A percentile compares a stretch with the other conserved stretches of the same genome.
Evolutionary conservation across 2,797 vertebrate species (phyloP).

Genomic region (Gorsachius magnificus): DNA sequence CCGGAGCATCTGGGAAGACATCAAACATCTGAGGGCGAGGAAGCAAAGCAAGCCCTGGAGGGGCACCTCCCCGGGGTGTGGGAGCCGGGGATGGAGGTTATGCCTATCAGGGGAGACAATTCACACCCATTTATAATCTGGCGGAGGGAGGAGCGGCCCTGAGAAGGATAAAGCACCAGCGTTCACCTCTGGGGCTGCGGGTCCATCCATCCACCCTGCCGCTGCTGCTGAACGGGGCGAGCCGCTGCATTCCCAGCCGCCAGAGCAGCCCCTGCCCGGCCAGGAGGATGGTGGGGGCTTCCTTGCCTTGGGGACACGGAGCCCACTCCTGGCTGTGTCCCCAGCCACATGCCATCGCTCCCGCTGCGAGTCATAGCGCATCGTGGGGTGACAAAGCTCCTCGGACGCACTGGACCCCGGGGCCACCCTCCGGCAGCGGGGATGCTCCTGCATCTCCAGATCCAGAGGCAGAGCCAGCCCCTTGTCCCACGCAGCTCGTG

Average conservation of each 20-base stretch:
- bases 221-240: not conserved
- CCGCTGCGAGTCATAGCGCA: accelerated
- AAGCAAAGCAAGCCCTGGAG: not conserved
- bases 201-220: not conserved
- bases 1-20: not conserved
- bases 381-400: not conserved
- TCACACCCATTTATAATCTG: not conserved
- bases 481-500: accelerated
- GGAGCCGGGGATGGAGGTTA: not conserved
- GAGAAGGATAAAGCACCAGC: not conserved
- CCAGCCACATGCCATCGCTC: not conserved
- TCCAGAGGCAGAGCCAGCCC: not conserved
- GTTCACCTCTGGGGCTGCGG: not conserved
- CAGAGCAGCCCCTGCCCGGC: not conserved
- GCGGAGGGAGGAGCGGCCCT: not conserved
- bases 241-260: not conserved
- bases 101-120: constrained; percentile 31
- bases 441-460: not conserved
- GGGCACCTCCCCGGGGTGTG: not conserved
- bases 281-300: not conserved
- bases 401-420: accelerated
- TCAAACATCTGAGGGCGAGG: not conserved
- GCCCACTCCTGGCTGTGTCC: not conserved
- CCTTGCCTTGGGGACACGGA: not conserved
- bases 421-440: accelerated